These are phyloP conservation scores for Notiomystis cincta DNA, from an alignment of 2,113 vertebrate genomes.

Conservation along the genomic window DNA sequence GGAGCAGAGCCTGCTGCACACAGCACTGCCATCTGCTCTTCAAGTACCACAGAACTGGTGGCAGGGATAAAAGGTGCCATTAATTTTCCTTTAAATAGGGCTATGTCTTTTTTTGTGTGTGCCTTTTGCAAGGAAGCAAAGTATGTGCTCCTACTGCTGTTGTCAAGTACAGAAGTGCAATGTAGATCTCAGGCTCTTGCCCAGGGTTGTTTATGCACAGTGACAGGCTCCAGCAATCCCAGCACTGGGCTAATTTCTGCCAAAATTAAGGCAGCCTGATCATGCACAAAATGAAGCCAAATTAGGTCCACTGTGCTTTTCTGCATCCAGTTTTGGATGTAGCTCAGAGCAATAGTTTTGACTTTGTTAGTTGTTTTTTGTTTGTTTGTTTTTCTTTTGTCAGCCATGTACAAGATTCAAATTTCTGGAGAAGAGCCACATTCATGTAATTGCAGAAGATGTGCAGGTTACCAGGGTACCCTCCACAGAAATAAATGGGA, in stretches of 20 bases:
- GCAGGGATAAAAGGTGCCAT: not conserved
- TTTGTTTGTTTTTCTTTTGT: too few relatives aligned
- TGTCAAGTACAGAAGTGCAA: not conserved
- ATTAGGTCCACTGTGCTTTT: not conserved
- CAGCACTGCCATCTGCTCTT: not conserved
- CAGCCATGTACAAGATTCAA: not conserved
- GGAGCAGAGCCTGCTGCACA: not conserved
- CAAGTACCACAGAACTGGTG: not conserved
- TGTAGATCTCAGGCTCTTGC: not conserved
- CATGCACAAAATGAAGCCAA: not conserved
- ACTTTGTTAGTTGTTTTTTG: not conserved
- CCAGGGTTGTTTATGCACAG: not conserved
- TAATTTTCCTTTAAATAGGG: not conserved
- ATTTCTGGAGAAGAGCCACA: not conserved
- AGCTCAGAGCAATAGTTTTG: not conserved
- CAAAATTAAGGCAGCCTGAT: not conserved
- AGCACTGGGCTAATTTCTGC: not conserved
- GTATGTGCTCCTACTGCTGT: rapidly evolving
- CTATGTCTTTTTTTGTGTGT: not conserved
- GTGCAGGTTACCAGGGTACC: not conserved
- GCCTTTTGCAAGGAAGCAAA: not conserved
- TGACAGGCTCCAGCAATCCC: not conserved
- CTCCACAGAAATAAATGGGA: not conserved
- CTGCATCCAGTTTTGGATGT: not conserved
- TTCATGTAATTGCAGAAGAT: not conserved